Evolutionary conservation across 37 sponge, comb jelly and placozoan genomes (phyloP), one percentile per base, ranked within the genome.

Genomic region (Amphimedon queenslandica): DNA sequence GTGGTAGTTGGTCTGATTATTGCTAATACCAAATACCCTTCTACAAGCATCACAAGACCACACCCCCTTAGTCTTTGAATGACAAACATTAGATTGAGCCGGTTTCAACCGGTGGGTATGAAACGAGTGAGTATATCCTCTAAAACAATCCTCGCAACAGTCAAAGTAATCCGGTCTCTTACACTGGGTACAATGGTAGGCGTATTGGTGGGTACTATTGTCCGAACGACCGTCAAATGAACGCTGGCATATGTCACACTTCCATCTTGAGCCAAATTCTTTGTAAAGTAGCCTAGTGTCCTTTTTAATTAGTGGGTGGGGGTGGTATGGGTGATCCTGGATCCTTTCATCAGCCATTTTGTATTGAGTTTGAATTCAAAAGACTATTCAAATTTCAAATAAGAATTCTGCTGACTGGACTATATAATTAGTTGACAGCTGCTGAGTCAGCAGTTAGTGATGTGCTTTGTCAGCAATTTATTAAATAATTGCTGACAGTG

Each of bases 1-100:
- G 67, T 87, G 81, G 47, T 75, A 41, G 35, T 47, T 36, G 32
- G 37, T 30, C 1, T 51, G 47, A 2, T 57, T 40, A 0, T 32
- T 73, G 32, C 27, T 33, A 2, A 32, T 38, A 35, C 40, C 34
- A 43, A 69, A 80, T 10, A 77, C 69, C 58, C 60, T 57, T 56
- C 57, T 31, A 56, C 88, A 87, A 31, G 64, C 88, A 43, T 87
- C 88, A 42, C 88, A 87, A 38, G 63, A 28, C 88, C 88, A 87
- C 32, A 42, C 57, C 20, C 82, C 82, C 38, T 81, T 69, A 40
- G 73, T 77, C 16, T 77, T 57, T 0, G 66, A 77, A 43, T 87
- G 81, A 37, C 75, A 27, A 21, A 81, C 30, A 8, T 18, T 10
- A 0, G 82, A 21, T 11, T 56, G 43, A 29, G 82, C 77, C 21